These are phyloP conservation scores for Novumbra hubbsi DNA, from an alignment of 2,797 vertebrate genomes.

Conservation along the genomic window DNA sequence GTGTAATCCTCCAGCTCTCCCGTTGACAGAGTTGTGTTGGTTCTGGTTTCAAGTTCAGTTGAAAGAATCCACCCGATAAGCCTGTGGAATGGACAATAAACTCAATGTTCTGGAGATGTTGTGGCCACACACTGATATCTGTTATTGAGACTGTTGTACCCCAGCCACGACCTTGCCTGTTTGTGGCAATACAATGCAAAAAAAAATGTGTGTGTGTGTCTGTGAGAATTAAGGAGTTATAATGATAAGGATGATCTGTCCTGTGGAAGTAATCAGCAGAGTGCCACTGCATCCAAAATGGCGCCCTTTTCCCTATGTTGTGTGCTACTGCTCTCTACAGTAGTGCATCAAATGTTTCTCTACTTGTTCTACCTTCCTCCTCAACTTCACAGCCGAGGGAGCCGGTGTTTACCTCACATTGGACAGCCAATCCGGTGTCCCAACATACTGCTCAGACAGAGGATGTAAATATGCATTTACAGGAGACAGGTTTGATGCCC, in stretches of 20 bases:
- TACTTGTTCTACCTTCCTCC: too few species aligned
- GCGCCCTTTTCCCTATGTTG: neutral
- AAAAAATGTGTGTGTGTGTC: neutral
- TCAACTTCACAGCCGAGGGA: too few species aligned
- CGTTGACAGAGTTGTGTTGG: neutral
- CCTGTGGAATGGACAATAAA: slow-evolving; percentile 1
- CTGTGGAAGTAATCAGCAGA: too few species aligned
- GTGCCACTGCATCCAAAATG: neutral
- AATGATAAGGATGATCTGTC: too few species aligned
- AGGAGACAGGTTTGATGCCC: too few species aligned
- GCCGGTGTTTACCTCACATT: too few species aligned
- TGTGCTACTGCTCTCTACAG: neutral
- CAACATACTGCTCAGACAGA: too few species aligned
- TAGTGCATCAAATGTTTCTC: neutral
- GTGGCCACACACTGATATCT: too few species aligned
- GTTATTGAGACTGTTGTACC: neutral
- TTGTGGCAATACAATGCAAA: too few species aligned
- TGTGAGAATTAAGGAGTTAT: neutral
- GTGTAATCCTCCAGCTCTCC: neutral
- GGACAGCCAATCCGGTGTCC: too few species aligned
- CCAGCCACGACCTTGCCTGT: neutral
- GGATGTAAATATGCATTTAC: too few species aligned
- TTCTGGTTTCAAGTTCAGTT: neutral
- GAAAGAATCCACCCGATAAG: neutral
- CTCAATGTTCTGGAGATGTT: too few species aligned